These are phyloP conservation scores for Drosophila sulfurigaster DNA, from an alignment of 1,140 invertebrate genomes.

Conservation along the genomic window DNA sequence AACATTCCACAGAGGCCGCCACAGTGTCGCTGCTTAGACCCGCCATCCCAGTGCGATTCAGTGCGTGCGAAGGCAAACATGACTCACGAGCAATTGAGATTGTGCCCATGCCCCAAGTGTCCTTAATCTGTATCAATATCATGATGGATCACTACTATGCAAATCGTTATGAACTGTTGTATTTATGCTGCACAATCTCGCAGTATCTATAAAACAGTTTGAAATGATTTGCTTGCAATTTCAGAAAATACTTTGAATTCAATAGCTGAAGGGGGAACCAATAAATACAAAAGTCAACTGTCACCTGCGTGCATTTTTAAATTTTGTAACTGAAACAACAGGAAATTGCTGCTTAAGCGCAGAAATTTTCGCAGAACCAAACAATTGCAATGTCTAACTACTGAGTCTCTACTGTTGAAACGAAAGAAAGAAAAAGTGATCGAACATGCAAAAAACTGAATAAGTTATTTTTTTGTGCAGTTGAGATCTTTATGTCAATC, in stretches of 20 bases:
- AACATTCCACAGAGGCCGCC: not conserved
- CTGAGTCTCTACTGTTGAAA: too few relatives aligned
- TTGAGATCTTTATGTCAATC: too few relatives aligned
- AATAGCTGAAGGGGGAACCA: not conserved
- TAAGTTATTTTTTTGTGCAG: too few relatives aligned
- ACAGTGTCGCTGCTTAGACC: conserved; percentile 7
- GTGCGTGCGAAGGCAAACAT: not conserved
- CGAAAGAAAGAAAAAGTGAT: too few relatives aligned
- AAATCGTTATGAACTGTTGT: conserved; percentile 7
- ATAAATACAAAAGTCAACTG: not conserved
- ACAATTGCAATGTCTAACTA: too few relatives aligned
- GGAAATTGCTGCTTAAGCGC: too few relatives aligned
- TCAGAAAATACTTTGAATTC: not conserved
- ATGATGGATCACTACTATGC: too few relatives aligned
- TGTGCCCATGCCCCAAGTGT: conserved; percentile 17
- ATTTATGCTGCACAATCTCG: not conserved
- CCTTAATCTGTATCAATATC: not conserved
- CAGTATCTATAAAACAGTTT: conserved; percentile 16
- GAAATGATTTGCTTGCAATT: not conserved
- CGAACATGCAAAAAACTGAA: too few relatives aligned
- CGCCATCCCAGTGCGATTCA: not conserved
- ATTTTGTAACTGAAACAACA: too few relatives aligned
- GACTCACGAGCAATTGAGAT: too few relatives aligned
- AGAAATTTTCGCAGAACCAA: too few relatives aligned
- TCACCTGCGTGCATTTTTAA: too few relatives aligned